Base-by-base conservation (phyloP, 2,113 vertebrate species). In the Orientallactaga bullata region DNA sequence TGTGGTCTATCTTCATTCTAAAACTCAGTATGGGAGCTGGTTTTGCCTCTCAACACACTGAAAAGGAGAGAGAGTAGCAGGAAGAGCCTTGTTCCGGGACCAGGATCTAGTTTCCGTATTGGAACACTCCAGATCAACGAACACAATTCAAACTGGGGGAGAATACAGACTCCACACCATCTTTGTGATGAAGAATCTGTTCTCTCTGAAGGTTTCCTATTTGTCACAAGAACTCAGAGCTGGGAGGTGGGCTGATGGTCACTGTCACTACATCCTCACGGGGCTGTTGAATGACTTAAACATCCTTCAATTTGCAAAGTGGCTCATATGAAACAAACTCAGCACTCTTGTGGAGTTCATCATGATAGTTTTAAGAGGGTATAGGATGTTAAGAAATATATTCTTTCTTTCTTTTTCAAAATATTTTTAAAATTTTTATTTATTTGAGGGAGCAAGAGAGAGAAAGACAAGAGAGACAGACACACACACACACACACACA, bases 131-230 rank as follows among this genome's bases (percentile, higher is more conserved):
- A 26, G 30, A 73, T n/a, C 0, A 63, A 78, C n/a, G 26, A 47
- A 9, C 24, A 35, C 4, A 17, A 26, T n/a, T 23, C 42, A 51
- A 51, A 7, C 35, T 55, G 16, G 60, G 32, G 47, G 42, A 51
- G 42, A n/a, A 7, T 32, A 5, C 0, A 0, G 30, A 21, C n/a
- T 35, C 26, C 1, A 1, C 6, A 0, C 18, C 15, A 3, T 4
- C 17, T 18, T 24, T 26, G 23, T 60, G 69, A 65, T 21, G 79
- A 26, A 18, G 37, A 2, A 8, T 23, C 16, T 23, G 1, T 8
- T 47, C 20, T 30, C 26, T 66, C 13, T 6, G 66, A 51, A 78
- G 69, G 23, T 13, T 39, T 82, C 42, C 65, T 69, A 23, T 35
- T n/a, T 72, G 68, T 37, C n/a, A 11, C 37, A 0, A 47, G 55